A percentile compares a stretch with the other conserved stretches of the same genome.
Conservation (phyloP, 1,140 invertebrate species). For the Lepidurus apus region DNA sequence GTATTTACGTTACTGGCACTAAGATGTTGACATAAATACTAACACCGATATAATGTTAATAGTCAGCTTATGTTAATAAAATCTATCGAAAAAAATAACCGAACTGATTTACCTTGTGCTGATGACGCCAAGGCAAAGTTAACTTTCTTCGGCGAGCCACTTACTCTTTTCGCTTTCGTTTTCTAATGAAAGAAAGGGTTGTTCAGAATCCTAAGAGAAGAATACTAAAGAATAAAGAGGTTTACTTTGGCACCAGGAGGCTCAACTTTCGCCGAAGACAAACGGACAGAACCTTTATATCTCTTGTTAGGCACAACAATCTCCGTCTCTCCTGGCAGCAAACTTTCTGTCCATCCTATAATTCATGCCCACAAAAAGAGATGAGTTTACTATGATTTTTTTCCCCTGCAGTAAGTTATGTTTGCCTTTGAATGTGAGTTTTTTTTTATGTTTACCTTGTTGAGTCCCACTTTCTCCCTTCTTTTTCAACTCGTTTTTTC, state of each 20-base stretch:
- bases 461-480: not conserved
- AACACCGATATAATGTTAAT: too few species aligned
- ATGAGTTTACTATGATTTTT: too few species aligned
- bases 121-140: not conserved
- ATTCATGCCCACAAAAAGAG: not conserved
- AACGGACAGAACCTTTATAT: constrained; percentile 27
- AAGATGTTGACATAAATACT: too few species aligned
- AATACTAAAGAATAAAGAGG: not conserved
- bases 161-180: constrained; percentile 2
- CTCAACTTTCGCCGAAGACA: constrained; percentile 29
- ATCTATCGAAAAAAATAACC: too few species aligned
- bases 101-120: not conserved
- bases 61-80: too few species aligned
- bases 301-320: constrained; percentile 35
- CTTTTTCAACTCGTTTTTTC: not conserved
- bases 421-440: not conserved
- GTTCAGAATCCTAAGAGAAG: not conserved
- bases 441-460: not conserved
- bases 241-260: constrained; percentile 6
- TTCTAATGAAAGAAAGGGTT: not conserved
- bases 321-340: constrained; percentile 32
- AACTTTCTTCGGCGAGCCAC: not conserved
- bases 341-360: constrained; percentile 28
- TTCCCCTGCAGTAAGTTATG: too few species aligned
- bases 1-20: too few species aligned